Percentiles rank a stretch among this genome's conserved stretches.
phyloP scores from a whole-genome alignment of 2,888 invertebrate genomes.

The Metellina segmentata region DNA sequence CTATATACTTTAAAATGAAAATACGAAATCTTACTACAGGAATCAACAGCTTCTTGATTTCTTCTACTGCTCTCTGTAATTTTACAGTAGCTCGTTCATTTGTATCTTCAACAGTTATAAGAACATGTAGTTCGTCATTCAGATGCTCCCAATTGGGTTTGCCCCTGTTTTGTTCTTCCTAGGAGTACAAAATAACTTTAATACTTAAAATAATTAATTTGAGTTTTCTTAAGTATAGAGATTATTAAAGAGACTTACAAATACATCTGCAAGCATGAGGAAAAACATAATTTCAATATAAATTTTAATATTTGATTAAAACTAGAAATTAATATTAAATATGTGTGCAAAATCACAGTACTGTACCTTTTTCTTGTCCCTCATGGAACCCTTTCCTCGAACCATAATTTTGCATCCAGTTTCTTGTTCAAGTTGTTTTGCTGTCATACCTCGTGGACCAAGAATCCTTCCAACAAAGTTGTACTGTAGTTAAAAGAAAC shows the following conservation, averaged over 20 bases:
- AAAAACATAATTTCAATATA: not conserved
- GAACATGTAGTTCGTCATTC: slow-evolving; percentile 98
- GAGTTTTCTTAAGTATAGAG: not conserved
- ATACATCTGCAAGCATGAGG: slow-evolving; percentile 34
- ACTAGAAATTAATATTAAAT: not conserved
- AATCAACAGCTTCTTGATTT: slow-evolving; percentile 97
- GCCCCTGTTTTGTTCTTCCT: slow-evolving; percentile 99
- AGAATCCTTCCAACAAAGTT: slow-evolving; percentile 99
- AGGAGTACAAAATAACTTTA: slow-evolving; percentile 78
- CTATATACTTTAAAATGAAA: not conserved
- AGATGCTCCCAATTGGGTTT: slow-evolving; percentile 99
- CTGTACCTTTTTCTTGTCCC: slow-evolving; percentile 98
- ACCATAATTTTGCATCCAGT: slow-evolving; percentile 99
- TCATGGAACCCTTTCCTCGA: slow-evolving; percentile 99
- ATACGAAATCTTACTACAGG: slow-evolving; percentile 87
- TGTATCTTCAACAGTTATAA: slow-evolving; percentile 99
- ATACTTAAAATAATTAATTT: not conserved
- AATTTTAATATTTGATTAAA: not conserved
- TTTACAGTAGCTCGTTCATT: slow-evolving; percentile 97
- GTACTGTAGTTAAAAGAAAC: slow-evolving; percentile 87
- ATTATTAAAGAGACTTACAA: slow-evolving; percentile 7
- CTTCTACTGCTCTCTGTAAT: slow-evolving; percentile 96
- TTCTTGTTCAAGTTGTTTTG: slow-evolving; percentile 99
- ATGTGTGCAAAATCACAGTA: slow-evolving; percentile 78
- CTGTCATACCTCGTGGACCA: slow-evolving; percentile 99